These are phyloP conservation scores for Bibio marci DNA, from an alignment of 2,888 invertebrate genomes.

Conservation along the genomic window DNA sequence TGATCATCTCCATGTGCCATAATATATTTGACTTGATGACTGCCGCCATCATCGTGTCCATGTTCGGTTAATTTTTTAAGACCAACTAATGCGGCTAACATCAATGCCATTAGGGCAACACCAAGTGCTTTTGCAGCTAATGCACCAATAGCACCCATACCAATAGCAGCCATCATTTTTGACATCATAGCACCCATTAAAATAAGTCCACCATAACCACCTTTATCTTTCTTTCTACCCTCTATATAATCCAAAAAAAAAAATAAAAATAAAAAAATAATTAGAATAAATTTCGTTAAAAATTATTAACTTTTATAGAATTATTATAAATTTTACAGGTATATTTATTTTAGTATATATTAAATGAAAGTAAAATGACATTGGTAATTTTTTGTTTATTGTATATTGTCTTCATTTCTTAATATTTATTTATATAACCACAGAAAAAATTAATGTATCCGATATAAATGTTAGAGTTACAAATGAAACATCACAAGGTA, in stretches of 20 bases:
- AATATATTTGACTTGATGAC: slow-evolving; percentile 38
- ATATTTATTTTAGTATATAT: no score
- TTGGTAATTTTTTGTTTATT: no score
- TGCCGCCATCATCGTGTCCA: slow-evolving; percentile 28
- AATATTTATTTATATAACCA: no score
- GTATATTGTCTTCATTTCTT: no score
- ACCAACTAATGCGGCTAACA: slow-evolving; percentile 58
- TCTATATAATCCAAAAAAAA: slow-evolving; percentile 23
- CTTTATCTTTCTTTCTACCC: slow-evolving; percentile 42
- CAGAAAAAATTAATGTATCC: no score
- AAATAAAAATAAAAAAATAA: neutral
- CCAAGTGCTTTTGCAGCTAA: slow-evolving; percentile 62
- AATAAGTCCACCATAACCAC: slow-evolving; percentile 37
- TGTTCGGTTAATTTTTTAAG: slow-evolving; percentile 49
- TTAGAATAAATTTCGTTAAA: neutral
- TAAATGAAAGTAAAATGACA: no score
- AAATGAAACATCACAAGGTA: no score
- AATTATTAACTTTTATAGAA: neutral
- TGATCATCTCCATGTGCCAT: slow-evolving; percentile 20
- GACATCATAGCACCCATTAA: slow-evolving; percentile 57
- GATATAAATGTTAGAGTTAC: no score
- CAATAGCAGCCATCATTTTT: slow-evolving; percentile 57
- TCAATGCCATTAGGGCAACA: slow-evolving; percentile 51
- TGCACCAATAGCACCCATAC: slow-evolving; percentile 56
- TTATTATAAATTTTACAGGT: no score